Evolutionary conservation across 1,140 invertebrate genomes (phyloP).

Genomic region (Oreohelix idahoensis): DNA sequence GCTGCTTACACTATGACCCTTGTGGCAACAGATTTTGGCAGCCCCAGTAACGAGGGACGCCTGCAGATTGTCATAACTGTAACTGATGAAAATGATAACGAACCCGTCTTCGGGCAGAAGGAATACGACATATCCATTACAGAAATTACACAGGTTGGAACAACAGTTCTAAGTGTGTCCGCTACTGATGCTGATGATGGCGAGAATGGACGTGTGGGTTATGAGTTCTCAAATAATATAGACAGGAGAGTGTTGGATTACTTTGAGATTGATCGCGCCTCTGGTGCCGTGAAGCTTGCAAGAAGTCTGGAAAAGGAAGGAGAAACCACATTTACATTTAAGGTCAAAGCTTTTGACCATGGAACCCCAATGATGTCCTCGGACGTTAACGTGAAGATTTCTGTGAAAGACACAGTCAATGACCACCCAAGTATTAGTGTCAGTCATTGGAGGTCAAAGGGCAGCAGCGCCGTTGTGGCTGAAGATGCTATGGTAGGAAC

Average conservation of each 20-base stretch:
- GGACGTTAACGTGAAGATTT: constrained; percentile 45
- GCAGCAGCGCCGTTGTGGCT: constrained; percentile 39
- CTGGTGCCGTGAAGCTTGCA: constrained; percentile 54
- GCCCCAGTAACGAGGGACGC: constrained; percentile 85
- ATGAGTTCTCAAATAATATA: constrained; percentile 73
- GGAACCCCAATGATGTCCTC: constrained; percentile 51
- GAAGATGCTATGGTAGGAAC: constrained; percentile 49
- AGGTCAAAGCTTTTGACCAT: constrained; percentile 58
- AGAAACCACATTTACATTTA: constrained; percentile 52
- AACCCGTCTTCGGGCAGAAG: constrained; percentile 79
- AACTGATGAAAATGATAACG: constrained; percentile 95
- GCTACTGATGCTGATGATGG: constrained; percentile 85
- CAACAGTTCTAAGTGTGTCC: constrained; percentile 82
- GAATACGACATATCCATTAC: constrained; percentile 81
- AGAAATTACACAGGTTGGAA: constrained; percentile 82
- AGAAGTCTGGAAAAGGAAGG: constrained; percentile 54
- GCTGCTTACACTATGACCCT: constrained; percentile 85
- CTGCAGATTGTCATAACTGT: constrained; percentile 90
- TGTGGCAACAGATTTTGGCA: constrained; percentile 90
- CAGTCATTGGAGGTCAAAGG: constrained; percentile 29
- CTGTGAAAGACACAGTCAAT: constrained; percentile 45
- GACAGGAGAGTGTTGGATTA: constrained; percentile 81
- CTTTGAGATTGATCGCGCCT: constrained; percentile 55
- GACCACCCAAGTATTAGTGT: constrained; percentile 42
- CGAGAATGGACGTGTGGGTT: constrained; percentile 83